Evolutionary conservation across 2,888 invertebrate genomes (phyloP).

Genomic region (Nowickia ferox): DNA sequence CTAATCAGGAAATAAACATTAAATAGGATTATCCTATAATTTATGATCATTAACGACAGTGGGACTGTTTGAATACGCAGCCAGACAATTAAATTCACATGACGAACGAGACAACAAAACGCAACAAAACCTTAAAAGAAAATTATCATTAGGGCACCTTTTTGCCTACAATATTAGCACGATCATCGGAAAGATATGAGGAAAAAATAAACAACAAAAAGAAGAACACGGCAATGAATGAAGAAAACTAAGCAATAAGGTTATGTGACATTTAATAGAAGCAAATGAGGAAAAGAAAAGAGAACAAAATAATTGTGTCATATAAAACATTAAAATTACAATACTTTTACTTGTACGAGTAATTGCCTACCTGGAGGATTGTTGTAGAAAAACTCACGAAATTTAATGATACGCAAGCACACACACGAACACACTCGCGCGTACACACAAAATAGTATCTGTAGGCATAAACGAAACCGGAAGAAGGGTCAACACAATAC

Average conservation of each 20-base stretch:
- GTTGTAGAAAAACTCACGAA: conserved; percentile 41
- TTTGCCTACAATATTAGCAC: conserved; percentile 68
- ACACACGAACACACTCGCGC: background rate
- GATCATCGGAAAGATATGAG: conserved; percentile 53
- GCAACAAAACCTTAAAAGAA: conserved; percentile 12
- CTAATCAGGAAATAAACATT: conserved; percentile 67
- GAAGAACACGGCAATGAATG: background rate
- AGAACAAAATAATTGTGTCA: conserved; percentile 64
- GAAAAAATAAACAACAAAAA: background rate
- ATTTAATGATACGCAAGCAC: conserved; percentile 34
- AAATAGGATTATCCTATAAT: conserved; percentile 79
- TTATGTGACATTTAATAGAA: conserved; percentile 43
- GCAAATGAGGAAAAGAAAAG: conserved; percentile 49
- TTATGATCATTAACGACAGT: conserved; percentile 77
- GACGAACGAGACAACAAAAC: conserved; percentile 19
- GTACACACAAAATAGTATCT: background rate
- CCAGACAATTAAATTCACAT: conserved; percentile 45
- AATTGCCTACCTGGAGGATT: conserved; percentile 38
- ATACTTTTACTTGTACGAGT: background rate
- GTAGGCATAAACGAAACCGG: conserved; percentile 51
- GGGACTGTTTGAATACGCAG: conserved; percentile 34
- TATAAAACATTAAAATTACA: conserved; percentile 60
- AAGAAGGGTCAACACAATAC: conserved; percentile 70
- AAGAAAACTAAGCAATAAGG: conserved; percentile 51
- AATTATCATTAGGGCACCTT: conserved; percentile 63